A percentile compares a stretch with the other conserved stretches of the same genome.
Evolutionary conservation across 1,140 invertebrate genomes (phyloP).

Genomic region (Tetragnatha versicolor): DNA sequence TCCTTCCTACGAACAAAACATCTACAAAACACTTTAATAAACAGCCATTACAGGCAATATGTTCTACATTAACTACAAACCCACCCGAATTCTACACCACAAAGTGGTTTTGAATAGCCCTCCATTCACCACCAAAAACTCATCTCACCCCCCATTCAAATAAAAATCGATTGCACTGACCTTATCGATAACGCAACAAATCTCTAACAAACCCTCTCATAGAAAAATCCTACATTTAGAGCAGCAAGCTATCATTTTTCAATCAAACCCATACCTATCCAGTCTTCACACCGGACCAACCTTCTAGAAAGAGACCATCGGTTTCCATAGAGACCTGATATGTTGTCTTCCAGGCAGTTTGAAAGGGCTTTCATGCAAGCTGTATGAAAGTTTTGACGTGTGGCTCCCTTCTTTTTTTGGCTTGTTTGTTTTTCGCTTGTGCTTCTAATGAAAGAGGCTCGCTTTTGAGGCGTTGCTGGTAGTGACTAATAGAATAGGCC

Average conservation of each 20-base stretch:
- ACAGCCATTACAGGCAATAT: too few species aligned
- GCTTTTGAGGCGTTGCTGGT: constrained; percentile 30
- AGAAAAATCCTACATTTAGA: not conserved
- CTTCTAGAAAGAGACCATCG: too few species aligned
- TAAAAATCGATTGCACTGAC: too few species aligned
- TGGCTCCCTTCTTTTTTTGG: not conserved
- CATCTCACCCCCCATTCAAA: too few species aligned
- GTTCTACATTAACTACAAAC: too few species aligned
- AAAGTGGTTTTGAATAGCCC: too few species aligned
- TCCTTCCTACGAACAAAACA: too few species aligned
- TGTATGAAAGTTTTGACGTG: not conserved
- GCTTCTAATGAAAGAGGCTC: constrained; percentile 10
- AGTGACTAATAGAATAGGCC: constrained; percentile 34
- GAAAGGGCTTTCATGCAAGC: constrained; percentile 28
- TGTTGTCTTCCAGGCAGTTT: constrained; percentile 28
- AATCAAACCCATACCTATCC: constrained; percentile 18
- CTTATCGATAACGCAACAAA: too few species aligned
- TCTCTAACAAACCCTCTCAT: not conserved
- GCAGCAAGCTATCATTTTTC: constrained; percentile 7
- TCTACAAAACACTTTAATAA: too few species aligned
- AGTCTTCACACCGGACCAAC: too few species aligned
- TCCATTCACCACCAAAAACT: too few species aligned
- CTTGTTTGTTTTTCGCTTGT: constrained; percentile 14
- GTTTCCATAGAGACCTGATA: constrained; percentile 31
- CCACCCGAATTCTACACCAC: too few species aligned